Conservation (phyloP, 2,888 invertebrate genomes). For the Operophtera brumata region DNA sequence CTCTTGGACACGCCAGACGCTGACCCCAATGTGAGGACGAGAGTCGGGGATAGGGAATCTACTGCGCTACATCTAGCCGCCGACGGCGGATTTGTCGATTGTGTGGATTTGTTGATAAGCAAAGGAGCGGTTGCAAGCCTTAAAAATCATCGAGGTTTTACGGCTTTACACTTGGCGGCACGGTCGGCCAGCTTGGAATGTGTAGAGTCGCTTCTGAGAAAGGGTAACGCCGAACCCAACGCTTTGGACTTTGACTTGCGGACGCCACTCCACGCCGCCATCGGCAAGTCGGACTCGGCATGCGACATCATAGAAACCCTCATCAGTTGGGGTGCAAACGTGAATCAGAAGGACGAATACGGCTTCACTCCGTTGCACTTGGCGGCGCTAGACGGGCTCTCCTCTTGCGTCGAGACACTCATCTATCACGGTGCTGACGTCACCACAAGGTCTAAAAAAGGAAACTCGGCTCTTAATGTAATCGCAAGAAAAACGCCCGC, state of each 20-base stretch:
- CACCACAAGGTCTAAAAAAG: constrained; percentile 93
- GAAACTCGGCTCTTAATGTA: constrained; percentile 91
- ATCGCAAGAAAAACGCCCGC: constrained; percentile 93
- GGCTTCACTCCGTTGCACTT: constrained; percentile 93
- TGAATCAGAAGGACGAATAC: constrained; percentile 91
- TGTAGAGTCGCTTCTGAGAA: constrained; percentile 87
- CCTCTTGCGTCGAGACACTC: constrained; percentile 91
- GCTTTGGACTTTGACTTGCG: constrained; percentile 90
- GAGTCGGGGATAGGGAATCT: constrained; percentile 86
- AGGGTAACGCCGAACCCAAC: constrained; percentile 89
- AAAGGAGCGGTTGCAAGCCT: constrained; percentile 88
- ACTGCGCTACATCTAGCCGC: constrained; percentile 93
- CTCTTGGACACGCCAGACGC: constrained; percentile 87
- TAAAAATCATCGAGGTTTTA: constrained; percentile 89
- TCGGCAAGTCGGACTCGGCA: constrained; percentile 90
- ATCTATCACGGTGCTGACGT: constrained; percentile 93
- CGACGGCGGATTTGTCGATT: constrained; percentile 91
- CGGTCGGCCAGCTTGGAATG: constrained; percentile 90
- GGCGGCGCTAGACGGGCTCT: constrained; percentile 91
- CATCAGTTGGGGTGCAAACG: constrained; percentile 89
- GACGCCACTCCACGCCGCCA: constrained; percentile 90
- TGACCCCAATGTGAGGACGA: constrained; percentile 85
- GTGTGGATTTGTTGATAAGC: constrained; percentile 86
- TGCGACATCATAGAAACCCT: constrained; percentile 90
- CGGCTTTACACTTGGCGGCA: constrained; percentile 91